Evolutionary conservation across 2,888 invertebrate species (phyloP), one percentile per base, ranked within the genome.

Genomic region (Stramonita haemastoma): DNA sequence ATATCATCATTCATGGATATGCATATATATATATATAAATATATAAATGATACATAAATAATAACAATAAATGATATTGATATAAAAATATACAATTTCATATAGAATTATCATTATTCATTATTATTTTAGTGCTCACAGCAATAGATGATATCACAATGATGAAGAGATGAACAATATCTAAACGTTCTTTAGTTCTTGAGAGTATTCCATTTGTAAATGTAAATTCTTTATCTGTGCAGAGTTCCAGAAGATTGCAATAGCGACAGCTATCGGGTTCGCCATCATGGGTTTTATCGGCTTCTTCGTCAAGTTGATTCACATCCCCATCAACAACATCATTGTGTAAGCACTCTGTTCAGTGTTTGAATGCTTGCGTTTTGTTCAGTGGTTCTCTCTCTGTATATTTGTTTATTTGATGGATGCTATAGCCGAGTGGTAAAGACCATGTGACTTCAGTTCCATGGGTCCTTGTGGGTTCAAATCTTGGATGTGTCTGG

Each of bases 251-350:
- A 99, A 99, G 97, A 99, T 99, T 95, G 99, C 99, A 56, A 98
- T 99, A 94, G 99, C 99, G 90, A 99, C 99, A 91, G 99, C 99
- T 8, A 99, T 99, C 95, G 99, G 99, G 90, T 99, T 99, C 97
- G 99, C 98, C 96, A 99, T 99, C 96, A 99, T 99, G 99, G 99
- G 99, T 90, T 99, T 99, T 97, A 99, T 99, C 96, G 99, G 99
- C 94, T 99, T 99, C 97, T 99, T 99, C 95, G 99, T 99, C 73
- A 99, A 99, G 97, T 97, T 99, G 94, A 99, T 99, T 96, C 99
- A 99, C 96, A 99, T 99, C 96, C 99, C 99, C 93, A 99, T 99
- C 95, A 96, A 96, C 95, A 97, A 96, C 95, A 96, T 96, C 95
- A 97, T 96, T 95, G 96, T 96, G 96, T 96, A 96, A 95, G 96